Percentiles rank a stretch among this genome's conserved stretches.
Conservation (phyloP, 1,140 invertebrate genomes). For the Pseudoatta argentina region DNA sequence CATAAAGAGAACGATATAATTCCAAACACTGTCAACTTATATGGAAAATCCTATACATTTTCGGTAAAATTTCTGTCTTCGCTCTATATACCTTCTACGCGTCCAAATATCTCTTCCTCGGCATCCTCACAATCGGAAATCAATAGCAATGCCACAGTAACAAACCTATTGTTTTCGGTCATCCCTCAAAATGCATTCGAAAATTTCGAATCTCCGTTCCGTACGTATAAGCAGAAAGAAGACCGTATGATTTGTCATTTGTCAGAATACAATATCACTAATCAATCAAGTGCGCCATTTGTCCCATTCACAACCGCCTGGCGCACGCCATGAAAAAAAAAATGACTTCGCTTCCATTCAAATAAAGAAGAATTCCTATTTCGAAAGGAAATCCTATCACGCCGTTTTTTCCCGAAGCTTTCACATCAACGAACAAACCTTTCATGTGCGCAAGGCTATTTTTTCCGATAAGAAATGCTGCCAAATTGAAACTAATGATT, state of each 20-base stretch:
- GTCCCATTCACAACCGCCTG: slow-evolving; percentile 8
- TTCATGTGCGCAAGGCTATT: not conserved
- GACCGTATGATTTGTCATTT: slow-evolving; percentile 41
- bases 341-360: slow-evolving; percentile 21
- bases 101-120: slow-evolving; percentile 65
- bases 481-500: not conserved
- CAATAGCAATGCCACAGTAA: slow-evolving; percentile 77
- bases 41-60: slow-evolving; percentile 18
- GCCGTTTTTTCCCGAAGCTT: slow-evolving; percentile 22
- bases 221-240: slow-evolving; percentile 28
- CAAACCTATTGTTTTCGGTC: slow-evolving; percentile 77
- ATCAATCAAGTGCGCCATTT: slow-evolving; percentile 58
- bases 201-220: slow-evolving; percentile 9
- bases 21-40: not conserved
- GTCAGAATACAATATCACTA: slow-evolving; percentile 35
- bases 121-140: slow-evolving; percentile 73
- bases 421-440: slow-evolving; percentile 9
- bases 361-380: slow-evolving; percentile 17
- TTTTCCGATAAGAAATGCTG: not conserved
- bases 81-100: slow-evolving; percentile 4
- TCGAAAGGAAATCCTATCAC: slow-evolving; percentile 24
- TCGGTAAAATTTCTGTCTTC: slow-evolving; percentile 3
- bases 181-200: slow-evolving; percentile 61
- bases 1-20: not conserved
- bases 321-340: not conserved